Percentiles rank a stretch among this genome's conserved stretches.
Evolutionary conservation across 1,140 invertebrate species (phyloP).

Genomic region (Spodoptera litura): DNA sequence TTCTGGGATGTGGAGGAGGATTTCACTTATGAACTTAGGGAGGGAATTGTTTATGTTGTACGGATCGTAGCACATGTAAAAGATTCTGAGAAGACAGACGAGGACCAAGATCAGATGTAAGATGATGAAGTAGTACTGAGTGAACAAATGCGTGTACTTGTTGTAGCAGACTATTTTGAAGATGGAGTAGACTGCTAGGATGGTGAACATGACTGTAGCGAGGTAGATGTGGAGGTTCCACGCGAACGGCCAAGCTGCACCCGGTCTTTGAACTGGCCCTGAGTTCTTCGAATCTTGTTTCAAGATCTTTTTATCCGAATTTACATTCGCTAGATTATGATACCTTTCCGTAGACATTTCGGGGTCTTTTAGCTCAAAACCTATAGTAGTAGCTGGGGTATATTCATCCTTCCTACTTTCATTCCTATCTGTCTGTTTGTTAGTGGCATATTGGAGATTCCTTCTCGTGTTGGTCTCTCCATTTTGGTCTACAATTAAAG

Average conservation of each 20-base stretch:
- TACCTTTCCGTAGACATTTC: slow-evolving; percentile 85
- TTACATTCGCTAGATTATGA: slow-evolving; percentile 83
- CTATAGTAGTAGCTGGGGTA: slow-evolving; percentile 78
- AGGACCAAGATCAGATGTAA: slow-evolving; percentile 93
- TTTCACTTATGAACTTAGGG: slow-evolving; percentile 91
- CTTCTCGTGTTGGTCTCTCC: slow-evolving; percentile 84
- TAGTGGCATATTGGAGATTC: slow-evolving; percentile 83
- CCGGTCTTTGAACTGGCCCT: slow-evolving; percentile 73
- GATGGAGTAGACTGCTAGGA: slow-evolving; percentile 93
- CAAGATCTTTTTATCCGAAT: slow-evolving; percentile 81
- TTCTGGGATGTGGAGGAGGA: slow-evolving; percentile 93
- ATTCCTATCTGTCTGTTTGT: slow-evolving; percentile 72
- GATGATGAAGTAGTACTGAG: slow-evolving; percentile 93
- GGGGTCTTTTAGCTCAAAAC: slow-evolving; percentile 80
- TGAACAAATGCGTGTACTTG: slow-evolving; percentile 92
- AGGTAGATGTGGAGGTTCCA: slow-evolving; percentile 96
- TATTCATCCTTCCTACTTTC: slow-evolving; percentile 75
- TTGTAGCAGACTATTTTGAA: slow-evolving; percentile 93
- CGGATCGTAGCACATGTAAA: slow-evolving; percentile 95
- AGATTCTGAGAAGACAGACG: slow-evolving; percentile 92
- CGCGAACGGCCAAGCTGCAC: slow-evolving; percentile 91
- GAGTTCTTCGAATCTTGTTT: slow-evolving; percentile 78
- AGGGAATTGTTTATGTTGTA: slow-evolving; percentile 94
- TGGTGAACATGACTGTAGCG: slow-evolving; percentile 92
- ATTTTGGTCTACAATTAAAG: slow-evolving; percentile 81